These are phyloP conservation scores for Colossoma macropomum DNA, from an alignment of 2,113 vertebrate genomes.

Conservation along the genomic window DNA sequence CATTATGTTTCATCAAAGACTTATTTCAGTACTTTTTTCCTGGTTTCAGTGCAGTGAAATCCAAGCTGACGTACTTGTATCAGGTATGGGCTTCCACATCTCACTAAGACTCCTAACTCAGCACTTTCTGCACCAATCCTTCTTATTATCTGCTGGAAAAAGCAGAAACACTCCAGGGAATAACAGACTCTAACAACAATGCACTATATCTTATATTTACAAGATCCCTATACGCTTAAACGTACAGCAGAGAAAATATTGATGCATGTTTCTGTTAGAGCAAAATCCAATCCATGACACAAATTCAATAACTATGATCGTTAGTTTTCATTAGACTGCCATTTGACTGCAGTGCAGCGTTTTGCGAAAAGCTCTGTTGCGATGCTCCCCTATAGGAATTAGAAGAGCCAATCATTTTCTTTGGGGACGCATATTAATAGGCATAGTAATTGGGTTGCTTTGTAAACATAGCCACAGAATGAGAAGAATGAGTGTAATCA, in stretches of 20 bases:
- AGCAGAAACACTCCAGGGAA: neutral
- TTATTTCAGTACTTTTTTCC: neutral
- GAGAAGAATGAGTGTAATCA: constrained; percentile 1
- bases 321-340: constrained; percentile 21
- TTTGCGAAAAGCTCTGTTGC: neutral
- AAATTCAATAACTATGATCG: constrained; percentile 31
- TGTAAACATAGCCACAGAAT: constrained; percentile 27
- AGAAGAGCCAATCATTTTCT: constrained; percentile 4
- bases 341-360: neutral
- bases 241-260: constrained; percentile 17
- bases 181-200: neutral
- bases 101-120: neutral
- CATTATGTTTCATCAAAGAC: too few relatives aligned
- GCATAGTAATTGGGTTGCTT: constrained; percentile 26
- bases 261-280: neutral
- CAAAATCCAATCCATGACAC: constrained; percentile 34
- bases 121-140: constrained; percentile 17
- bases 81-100: neutral
- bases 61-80: neutral
- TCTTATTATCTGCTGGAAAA: constrained; percentile 12
- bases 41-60: too few relatives aligned
- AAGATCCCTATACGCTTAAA: neutral
- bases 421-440: constrained; percentile 31
- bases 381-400: neutral
- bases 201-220: neutral